These are phyloP conservation scores for Campodea augens DNA, from an alignment of 1,140 invertebrate genomes.

Conservation along the genomic window DNA sequence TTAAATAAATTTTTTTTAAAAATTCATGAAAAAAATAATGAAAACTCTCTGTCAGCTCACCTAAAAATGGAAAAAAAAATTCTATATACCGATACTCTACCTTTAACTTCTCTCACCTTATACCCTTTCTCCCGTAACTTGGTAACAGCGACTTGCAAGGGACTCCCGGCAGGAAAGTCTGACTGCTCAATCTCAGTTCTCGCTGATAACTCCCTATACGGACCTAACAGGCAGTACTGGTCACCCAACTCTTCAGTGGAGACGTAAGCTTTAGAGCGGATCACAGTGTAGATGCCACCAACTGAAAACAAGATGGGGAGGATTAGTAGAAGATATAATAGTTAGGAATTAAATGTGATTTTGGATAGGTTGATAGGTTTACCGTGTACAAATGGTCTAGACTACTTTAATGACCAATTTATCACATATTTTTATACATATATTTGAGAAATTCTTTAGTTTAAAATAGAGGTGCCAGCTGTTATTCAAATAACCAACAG, in stretches of 20 bases:
- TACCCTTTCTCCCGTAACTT: constrained; percentile 69
- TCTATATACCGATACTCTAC: too few relatives aligned
- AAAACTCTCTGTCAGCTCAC: too few relatives aligned
- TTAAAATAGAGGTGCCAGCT: constrained; percentile 1
- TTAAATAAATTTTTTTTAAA: too few relatives aligned
- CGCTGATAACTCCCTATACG: constrained; percentile 87
- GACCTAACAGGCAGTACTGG: constrained; percentile 84
- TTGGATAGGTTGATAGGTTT: neutral
- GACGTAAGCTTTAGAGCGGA: constrained; percentile 90
- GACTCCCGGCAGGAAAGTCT: constrained; percentile 57
- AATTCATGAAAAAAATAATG: too few relatives aligned
- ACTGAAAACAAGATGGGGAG: constrained; percentile 56
- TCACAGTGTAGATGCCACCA: constrained; percentile 97
- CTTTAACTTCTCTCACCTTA: too few relatives aligned
- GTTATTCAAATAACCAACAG: too few relatives aligned
- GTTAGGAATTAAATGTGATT: constrained; percentile 13
- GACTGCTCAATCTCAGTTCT: constrained; percentile 89
- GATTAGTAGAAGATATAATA: constrained; percentile 8
- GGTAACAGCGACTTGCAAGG: constrained; percentile 60
- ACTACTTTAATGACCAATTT: constrained; percentile 5
- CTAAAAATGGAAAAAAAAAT: too few relatives aligned
- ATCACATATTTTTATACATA: constrained; percentile 3
- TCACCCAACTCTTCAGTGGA: constrained; percentile 98
- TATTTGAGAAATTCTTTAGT: constrained; percentile 2
- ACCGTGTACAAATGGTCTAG: constrained; percentile 6